Conservation (phyloP, 2,888 invertebrate species). For the Norana najaformis region DNA sequence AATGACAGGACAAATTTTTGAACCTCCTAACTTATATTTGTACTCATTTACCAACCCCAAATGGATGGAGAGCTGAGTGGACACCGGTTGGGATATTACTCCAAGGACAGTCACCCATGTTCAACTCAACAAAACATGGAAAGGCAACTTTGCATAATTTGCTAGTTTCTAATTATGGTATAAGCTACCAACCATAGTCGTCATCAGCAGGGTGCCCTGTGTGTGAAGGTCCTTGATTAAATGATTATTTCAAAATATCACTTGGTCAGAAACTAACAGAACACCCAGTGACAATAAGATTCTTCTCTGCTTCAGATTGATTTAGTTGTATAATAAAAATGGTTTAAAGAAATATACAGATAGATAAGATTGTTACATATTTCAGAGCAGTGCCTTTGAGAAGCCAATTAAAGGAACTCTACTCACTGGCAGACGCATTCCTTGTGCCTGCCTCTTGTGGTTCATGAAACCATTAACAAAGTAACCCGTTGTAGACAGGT, state of each 20-base stretch:
- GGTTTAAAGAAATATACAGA: neutral
- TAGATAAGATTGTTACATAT: neutral
- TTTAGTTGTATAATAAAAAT: neutral
- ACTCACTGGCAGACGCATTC: neutral
- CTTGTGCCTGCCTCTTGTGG: neutral
- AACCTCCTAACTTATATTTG: too few relatives aligned
- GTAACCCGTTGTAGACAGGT: neutral
- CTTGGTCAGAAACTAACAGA: neutral
- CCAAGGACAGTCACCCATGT: too few relatives aligned
- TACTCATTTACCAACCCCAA: too few relatives aligned
- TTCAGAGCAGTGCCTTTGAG: neutral
- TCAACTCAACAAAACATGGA: too few relatives aligned
- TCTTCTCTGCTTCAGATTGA: neutral
- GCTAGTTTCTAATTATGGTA: too few relatives aligned
- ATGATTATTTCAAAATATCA: neutral
- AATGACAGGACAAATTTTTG: too few relatives aligned
- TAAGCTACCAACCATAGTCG: too few relatives aligned
- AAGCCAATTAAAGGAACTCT: neutral
- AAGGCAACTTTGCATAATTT: too few relatives aligned
- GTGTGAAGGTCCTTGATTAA: neutral
- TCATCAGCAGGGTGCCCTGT: too few relatives aligned
- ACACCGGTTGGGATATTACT: too few relatives aligned
- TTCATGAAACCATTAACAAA: conserved; percentile 5
- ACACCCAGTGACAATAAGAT: neutral
- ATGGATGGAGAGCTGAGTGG: too few relatives aligned